Conservation (phyloP, 2,797 vertebrate species). For the Falco naumanni region DNA sequence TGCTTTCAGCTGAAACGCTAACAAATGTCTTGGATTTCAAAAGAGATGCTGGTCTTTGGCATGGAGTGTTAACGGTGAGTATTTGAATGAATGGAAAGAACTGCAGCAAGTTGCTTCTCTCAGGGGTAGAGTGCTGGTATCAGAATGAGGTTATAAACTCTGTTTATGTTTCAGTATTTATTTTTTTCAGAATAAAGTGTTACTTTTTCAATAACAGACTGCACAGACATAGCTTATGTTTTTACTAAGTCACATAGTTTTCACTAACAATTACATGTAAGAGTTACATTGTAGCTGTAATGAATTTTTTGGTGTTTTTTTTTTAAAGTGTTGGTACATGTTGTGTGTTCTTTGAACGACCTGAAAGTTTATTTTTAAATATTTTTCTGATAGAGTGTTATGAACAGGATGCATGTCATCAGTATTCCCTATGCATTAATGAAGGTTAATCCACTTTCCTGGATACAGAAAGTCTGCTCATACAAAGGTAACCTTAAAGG, state of each 20-base stretch:
- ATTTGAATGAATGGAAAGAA: background rate
- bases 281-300: background rate
- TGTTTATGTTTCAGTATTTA: background rate
- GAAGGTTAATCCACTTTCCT: conserved; percentile 97
- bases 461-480: conserved; percentile 95
- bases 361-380: background rate
- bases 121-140: background rate
- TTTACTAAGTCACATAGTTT: background rate
- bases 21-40: conserved; percentile 98
- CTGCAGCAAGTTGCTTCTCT: background rate
- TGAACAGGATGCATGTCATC: conserved; percentile 96
- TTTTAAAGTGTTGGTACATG: background rate
- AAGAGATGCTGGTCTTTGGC: conserved; percentile 95
- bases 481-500: conserved; percentile 88
- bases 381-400: conserved; percentile 84
- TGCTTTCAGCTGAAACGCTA: conserved; percentile 88
- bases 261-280: background rate
- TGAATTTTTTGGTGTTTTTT: background rate
- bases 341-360: background rate
- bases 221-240: background rate
- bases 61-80: conserved; percentile 93
- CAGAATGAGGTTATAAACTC: background rate
- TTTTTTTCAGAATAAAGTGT: background rate
- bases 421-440: conserved; percentile 96
- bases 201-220: background rate